Percentiles rank a stretch among this genome's conserved stretches.
Evolutionary conservation across 2,888 invertebrate species (phyloP).

Genomic region (Caenorhabditis sp.): DNA sequence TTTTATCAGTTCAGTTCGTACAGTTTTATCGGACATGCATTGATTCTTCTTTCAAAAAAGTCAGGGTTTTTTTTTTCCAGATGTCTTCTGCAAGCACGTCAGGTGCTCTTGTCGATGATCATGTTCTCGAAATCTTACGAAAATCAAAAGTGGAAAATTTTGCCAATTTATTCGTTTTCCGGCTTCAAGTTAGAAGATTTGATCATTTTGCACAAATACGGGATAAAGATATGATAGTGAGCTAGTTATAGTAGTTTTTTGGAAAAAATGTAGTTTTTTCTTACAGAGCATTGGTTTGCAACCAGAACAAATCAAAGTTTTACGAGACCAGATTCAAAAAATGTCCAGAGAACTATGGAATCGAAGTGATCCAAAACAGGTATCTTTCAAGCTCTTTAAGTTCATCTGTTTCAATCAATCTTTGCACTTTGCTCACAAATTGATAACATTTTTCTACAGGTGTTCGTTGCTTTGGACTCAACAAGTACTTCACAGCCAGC

Average conservation of each 20-base stretch:
- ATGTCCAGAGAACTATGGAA: slow-evolving; percentile 39
- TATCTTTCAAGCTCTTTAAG: background rate
- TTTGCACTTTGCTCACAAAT: no score
- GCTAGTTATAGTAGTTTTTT: slow-evolving; percentile 1
- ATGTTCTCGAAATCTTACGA: slow-evolving; percentile 57
- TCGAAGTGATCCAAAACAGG: slow-evolving; percentile 33
- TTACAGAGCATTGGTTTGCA: slow-evolving; percentile 76
- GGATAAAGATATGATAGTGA: slow-evolving; percentile 75
- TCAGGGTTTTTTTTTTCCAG: background rate
- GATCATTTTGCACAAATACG: slow-evolving; percentile 98
- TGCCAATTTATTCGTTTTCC: slow-evolving; percentile 50
- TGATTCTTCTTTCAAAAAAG: no score
- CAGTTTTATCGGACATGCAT: background rate
- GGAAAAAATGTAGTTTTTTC: background rate
- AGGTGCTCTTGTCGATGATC: slow-evolving; percentile 55
- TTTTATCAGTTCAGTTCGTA: background rate
- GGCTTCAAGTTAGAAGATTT: slow-evolving; percentile 82
- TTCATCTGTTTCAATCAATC: background rate
- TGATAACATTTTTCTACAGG: background rate
- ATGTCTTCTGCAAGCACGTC: slow-evolving; percentile 23
- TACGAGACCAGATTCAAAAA: slow-evolving; percentile 30
- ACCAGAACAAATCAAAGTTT: slow-evolving; percentile 29
- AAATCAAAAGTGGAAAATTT: slow-evolving; percentile 58
- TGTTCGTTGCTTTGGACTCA: slow-evolving; percentile 23
- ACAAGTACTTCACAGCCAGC: slow-evolving; percentile 5